Base-by-base conservation (phyloP, 2,888 invertebrate genomes). In the Athetis lepigone region DNA sequence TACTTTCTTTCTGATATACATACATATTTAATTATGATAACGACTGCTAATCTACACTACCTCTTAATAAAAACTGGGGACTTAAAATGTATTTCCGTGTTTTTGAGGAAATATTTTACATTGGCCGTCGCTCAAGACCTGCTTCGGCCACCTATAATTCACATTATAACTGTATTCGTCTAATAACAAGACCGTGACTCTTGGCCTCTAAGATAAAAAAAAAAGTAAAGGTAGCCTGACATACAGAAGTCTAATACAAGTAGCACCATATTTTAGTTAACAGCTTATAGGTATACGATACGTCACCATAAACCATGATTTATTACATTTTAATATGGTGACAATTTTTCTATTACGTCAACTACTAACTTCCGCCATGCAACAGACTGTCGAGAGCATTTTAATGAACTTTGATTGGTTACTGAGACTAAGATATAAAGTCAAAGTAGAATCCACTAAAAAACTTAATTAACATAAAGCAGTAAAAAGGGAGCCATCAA, bases 401-500 rank as follows among this genome's bases (percentile, higher is more conserved):
- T n/a, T 21, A 25, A 42, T 13, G 27, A 47, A 37, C 9, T 52
- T 16, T 49, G 40, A 52, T 39, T n/a, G 36, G 33, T 29, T 19
- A 42, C 45, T 50, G 9, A 37, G 9, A 43, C 16, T 29, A 68
- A 67, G 33, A 40, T 36, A 57, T 2, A 29, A 19, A 36, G 9
- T 39, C 45, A 65, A 51, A 63, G 37, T n/a, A 19, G 5, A 25
- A 45, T 64, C 19, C 37, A 51, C 29, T 4, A 46, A 47, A 39
- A 43, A 76, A 40, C 39, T 33, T 40, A 71, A 71, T 72, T 76
- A 65, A 65, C 19, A 51, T 42, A 49, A 52, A 72, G 16, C 51
- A 49, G 25, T 72, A 59, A 71, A 70, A 71, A 9, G 40, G 39
- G 59, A 71, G n/a, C 54, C 55, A 54, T 49, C 21, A 70, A 75